phyloP scores from a whole-genome alignment of 2,888 invertebrate genomes.

The Pollenia labialis region DNA sequence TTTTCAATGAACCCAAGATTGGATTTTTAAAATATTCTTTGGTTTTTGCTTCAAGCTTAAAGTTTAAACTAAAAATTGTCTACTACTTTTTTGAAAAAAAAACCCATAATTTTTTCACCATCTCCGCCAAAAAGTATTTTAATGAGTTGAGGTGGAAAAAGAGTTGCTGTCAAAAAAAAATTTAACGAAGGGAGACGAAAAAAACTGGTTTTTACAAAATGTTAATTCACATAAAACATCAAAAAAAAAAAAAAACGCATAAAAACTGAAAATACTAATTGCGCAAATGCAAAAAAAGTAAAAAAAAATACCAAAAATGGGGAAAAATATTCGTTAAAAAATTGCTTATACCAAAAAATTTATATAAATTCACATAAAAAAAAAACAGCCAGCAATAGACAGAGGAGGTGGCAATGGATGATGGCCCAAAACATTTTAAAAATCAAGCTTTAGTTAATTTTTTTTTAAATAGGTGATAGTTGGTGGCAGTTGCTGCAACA shows the following conservation, averaged over 20 bases:
- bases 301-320: slow-evolving; percentile 68
- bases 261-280: slow-evolving; percentile 72
- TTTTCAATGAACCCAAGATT: no score
- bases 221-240: slow-evolving; percentile 64
- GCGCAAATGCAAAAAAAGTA: slow-evolving; percentile 77
- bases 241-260: slow-evolving; percentile 43
- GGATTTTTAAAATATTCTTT: no score
- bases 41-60: no score
- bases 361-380: slow-evolving; percentile 33
- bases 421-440: slow-evolving; percentile 68
- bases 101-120: not conserved
- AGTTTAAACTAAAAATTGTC: no score
- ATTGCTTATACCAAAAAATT: slow-evolving; percentile 32
- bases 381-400: slow-evolving; percentile 35
- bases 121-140: slow-evolving; percentile 5
- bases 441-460: slow-evolving; percentile 71
- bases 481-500: slow-evolving; percentile 34
- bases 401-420: slow-evolving; percentile 34
- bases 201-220: slow-evolving; percentile 48
- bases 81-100: not conserved
- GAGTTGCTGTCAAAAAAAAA: slow-evolving; percentile 47
- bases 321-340: slow-evolving; percentile 60
- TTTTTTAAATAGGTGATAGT: slow-evolving; percentile 39
- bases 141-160: slow-evolving; percentile 46
- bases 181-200: slow-evolving; percentile 17